A percentile compares a stretch with the other conserved stretches of the same genome.
phyloP scores from a whole-genome alignment of 2,113 vertebrate species.

The Oncorhynchus gorbuscha region DNA sequence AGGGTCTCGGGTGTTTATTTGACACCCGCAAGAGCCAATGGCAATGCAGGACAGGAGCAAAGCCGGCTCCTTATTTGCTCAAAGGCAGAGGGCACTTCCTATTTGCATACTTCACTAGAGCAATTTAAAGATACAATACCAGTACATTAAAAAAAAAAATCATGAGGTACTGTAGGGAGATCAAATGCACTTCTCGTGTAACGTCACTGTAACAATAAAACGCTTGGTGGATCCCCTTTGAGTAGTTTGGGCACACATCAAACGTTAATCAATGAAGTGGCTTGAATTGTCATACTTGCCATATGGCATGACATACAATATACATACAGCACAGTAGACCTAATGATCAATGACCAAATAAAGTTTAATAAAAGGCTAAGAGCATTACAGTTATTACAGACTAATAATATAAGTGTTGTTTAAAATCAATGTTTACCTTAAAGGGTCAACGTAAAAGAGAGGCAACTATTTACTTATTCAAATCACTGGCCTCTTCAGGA shows the following conservation, averaged over 20 bases:
- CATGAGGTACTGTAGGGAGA: too few relatives aligned
- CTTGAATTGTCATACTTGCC: too few relatives aligned
- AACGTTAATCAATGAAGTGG: too few relatives aligned
- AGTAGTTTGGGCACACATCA: too few relatives aligned
- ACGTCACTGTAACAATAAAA: too few relatives aligned
- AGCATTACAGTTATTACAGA: neutral
- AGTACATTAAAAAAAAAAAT: neutral
- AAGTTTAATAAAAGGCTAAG: neutral
- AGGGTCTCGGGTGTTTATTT: conserved; percentile 30
- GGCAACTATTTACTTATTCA: conserved; percentile 64
- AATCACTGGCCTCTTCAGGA: conserved; percentile 47
- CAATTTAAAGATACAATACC: conserved; percentile 66
- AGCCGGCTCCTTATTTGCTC: conserved; percentile 44
- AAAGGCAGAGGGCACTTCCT: conserved; percentile 5
- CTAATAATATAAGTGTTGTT: conserved; percentile 3
- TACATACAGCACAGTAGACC: too few relatives aligned
- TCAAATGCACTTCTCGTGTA: too few relatives aligned
- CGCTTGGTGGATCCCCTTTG: too few relatives aligned
- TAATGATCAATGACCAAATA: neutral
- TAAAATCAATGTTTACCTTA: conserved; percentile 24
- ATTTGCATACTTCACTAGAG: neutral
- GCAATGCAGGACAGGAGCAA: conserved; percentile 3
- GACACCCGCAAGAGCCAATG: conserved; percentile 62
- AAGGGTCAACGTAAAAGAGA: conserved; percentile 25
- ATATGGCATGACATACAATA: too few relatives aligned